Base-by-base conservation (phyloP, 2,797 vertebrate genomes). In the Neomorphus geoffroyi region DNA sequence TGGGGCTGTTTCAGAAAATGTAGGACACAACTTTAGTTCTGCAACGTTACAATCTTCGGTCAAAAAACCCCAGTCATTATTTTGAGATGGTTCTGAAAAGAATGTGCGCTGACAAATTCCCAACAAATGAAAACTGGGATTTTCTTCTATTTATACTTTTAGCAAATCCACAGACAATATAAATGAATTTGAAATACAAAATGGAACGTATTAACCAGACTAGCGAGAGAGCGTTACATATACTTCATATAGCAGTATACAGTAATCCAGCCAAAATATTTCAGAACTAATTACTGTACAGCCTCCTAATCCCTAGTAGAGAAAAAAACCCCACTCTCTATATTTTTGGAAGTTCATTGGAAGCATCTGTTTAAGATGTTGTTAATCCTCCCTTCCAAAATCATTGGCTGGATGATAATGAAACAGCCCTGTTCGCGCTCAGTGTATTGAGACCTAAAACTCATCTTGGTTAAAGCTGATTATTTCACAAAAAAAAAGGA, bases 301-400 rank as follows among this genome's bases (percentile, higher is more conserved):
- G 83, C 81, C 66, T 73, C 67, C 82, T 97, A 95, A 97, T 96
- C 93, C 87, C 57, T 95, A 28, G 45, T 78, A 93, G 43, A 90
- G 81, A 6, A 26, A 50, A 50, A 80, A 13, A 37, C 2, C 4
- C 10, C 37, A 62, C n/a, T 61, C 79, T 39, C 37, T 69, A 60
- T 95, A 96, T 97, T 94, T 95, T 88, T 92, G 85, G 69, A 92
- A 84, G 75, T 95, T 96, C 96, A 95, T 94, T 96, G 95, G 93
- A 92, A 97, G 92, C 96, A 96, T 97, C 93, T 96, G 95, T 90
- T 92, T 91, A 92, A 97, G 93, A 92, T 93, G 92, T 78, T 75
- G 84, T 79, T 97, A 96, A 97, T 97, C 91, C 83, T 79, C 74
- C 24, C 1, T 91, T 90, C 73, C 77, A 62, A 79, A 94, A 87